Base-by-base conservation (phyloP, 2,797 vertebrate genomes). In the Phrynocephalus guinanensis region DNA sequence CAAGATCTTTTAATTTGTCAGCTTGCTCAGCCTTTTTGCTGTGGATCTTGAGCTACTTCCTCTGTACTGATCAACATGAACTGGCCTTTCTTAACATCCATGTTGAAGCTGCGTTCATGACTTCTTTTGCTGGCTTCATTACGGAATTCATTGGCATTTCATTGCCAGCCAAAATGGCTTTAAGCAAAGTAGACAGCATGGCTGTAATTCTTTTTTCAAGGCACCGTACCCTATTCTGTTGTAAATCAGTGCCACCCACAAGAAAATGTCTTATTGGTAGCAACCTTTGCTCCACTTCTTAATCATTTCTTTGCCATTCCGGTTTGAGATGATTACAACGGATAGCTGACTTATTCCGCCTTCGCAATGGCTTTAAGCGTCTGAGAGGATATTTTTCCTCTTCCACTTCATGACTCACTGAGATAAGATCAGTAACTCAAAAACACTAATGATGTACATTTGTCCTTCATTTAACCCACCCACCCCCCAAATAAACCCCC, bases 231-330 rank as follows among this genome's bases (percentile, higher is more conserved):
- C 72, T 78, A 20, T 66, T 83, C 38, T 82, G 68, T 79, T 82
- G 70, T 84, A 86, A 90, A 52, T 66, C 22, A 88, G 68, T 30
- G 66, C 26, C 20, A 16, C 86, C 86, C 86, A 85, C n/a, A 38
- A 56, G 79, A 82, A 90, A 83, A 72, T 71, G 28, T 16, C 72
- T 72, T 28, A 18, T 63, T 87, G 77, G 11, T 48, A 63, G 72
- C 28, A 84, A 80, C 86, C 77, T 87, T 84, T 79, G 20, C 16
- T 80, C 70, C 52, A 56, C 13, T 73, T 68, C 52, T 52, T 83
- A 86, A 78, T 86, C 68, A 78, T 79, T 78, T 79, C 38, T 83
- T 83, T 67, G 56, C 56, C 28, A 13, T 50, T 28, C 22, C 8
- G 70, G 6, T 75, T 83, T 30, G 63, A 28, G 81, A 73, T 10